Conservation (phyloP, 92 coral and sea anemone genomes). For the Actinostola sp. region DNA sequence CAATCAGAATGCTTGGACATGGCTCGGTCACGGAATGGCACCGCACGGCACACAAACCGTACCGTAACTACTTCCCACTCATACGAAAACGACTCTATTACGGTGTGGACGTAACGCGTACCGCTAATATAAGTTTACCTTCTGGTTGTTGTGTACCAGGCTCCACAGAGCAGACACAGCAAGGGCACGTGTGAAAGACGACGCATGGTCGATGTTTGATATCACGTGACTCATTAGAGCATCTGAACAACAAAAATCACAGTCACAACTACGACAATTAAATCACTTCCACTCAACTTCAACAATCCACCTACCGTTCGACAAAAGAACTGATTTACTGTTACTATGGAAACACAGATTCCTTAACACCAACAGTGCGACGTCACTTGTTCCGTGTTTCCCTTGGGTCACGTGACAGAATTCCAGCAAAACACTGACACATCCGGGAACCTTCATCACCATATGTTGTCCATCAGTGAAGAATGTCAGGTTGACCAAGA, state of each 20-base stretch:
- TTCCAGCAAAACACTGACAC: conserved; percentile 67
- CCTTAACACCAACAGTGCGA: conserved; percentile 85
- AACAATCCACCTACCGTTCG: conserved; percentile 67
- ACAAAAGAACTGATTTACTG: conserved; percentile 82
- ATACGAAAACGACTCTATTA: too few species aligned
- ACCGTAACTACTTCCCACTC: too few species aligned
- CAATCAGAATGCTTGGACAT: too few species aligned
- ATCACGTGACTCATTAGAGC: conserved; percentile 73
- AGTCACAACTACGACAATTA: not conserved
- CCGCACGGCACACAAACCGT: too few species aligned
- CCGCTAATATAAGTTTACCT: too few species aligned
- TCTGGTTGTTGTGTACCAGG: conserved; percentile 81
- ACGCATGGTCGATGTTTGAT: conserved; percentile 51
- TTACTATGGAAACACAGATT: conserved; percentile 90
- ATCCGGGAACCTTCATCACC: conserved; percentile 78
- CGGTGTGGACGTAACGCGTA: too few species aligned
- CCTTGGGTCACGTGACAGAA: conserved; percentile 61
- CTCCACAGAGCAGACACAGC: conserved; percentile 90
- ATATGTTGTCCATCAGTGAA: conserved; percentile 92
- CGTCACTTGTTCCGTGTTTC: conserved; percentile 61
- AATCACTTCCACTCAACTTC: not conserved
- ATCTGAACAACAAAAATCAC: conserved; percentile 37
- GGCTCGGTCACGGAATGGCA: too few species aligned
- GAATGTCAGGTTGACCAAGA: conserved; percentile 84
- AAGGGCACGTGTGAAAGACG: conserved; percentile 65